Evolutionary conservation across 2,888 invertebrate species (phyloP).

Genomic region (Hemithea aestivaria): DNA sequence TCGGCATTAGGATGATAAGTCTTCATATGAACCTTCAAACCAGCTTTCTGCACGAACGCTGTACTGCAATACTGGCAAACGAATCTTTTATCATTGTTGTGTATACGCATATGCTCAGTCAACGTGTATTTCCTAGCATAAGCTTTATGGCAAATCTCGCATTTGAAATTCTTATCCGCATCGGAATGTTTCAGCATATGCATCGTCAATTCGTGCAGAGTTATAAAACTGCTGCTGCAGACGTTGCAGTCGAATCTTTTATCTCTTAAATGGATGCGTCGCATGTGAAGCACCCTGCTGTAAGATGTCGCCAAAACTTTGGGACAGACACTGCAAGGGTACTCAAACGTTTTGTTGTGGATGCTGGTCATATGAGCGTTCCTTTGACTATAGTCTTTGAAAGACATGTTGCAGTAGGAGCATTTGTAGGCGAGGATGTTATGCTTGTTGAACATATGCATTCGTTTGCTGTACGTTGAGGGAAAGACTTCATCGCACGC

Average conservation of each 20-base stretch:
- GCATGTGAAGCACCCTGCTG: constrained; percentile 28
- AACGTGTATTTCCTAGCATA: constrained; percentile 36
- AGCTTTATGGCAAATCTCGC: constrained; percentile 50
- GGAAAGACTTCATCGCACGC: constrained; percentile 1
- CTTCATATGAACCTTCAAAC: constrained; percentile 39
- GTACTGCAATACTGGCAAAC: constrained; percentile 35
- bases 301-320: neutral
- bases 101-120: constrained; percentile 42
- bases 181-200: constrained; percentile 55
- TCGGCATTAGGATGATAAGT: neutral
- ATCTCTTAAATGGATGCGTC: constrained; percentile 23
- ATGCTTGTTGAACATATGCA: neutral
- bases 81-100: constrained; percentile 36
- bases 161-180: constrained; percentile 48
- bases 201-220: constrained; percentile 35
- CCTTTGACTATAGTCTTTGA: neutral
- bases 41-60: constrained; percentile 47
- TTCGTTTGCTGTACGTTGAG: neutral
- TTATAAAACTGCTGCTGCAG: too few species aligned
- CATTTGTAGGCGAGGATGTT: neutral
- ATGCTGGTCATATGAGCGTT: neutral
- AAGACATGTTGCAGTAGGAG: neutral
- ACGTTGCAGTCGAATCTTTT: neutral
- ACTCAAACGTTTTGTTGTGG: neutral
- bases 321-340: constrained; percentile 1